A percentile compares a stretch with the other conserved stretches of the same genome.
These are phyloP conservation scores for Hylia prasina DNA, from an alignment of 2,113 vertebrate species.

Conservation along the genomic window DNA sequence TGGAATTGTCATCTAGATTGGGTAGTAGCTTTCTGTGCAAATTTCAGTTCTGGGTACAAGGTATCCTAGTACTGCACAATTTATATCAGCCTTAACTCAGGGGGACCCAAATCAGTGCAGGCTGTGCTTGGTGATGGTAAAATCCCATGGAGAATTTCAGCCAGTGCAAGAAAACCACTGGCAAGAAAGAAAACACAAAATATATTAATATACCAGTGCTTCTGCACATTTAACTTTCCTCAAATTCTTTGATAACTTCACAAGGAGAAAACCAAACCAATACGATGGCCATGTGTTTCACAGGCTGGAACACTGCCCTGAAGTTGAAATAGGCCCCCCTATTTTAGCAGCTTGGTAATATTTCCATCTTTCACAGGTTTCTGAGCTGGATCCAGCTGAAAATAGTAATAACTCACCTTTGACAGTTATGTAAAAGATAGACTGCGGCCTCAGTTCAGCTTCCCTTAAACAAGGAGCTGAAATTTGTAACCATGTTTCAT, in stretches of 20 bases:
- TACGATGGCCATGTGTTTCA: rapidly evolving
- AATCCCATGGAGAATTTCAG: neutral
- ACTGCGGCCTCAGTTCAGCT: neutral
- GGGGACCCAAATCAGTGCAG: rapidly evolving
- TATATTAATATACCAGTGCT: neutral
- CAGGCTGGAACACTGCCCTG: neutral
- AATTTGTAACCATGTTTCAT: neutral
- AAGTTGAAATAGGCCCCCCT: neutral
- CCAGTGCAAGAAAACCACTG: neutral
- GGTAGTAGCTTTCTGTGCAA: neutral
- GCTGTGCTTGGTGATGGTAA: neutral
- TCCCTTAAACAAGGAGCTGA: neutral
- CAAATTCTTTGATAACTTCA: neutral
- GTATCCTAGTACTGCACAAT: no score
- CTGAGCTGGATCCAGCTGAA: neutral
- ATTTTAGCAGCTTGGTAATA: neutral
- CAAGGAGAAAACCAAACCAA: neutral
- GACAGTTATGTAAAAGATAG: neutral
- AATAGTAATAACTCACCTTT: neutral
- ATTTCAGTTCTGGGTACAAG: neutral
- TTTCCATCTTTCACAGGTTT: neutral
- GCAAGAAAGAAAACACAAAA: neutral
- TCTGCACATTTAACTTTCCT: neutral
- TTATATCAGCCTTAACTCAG: neutral
- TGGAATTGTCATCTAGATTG: neutral